Percentiles rank a stretch among this genome's conserved stretches.
Conservation (phyloP, 1,140 invertebrate genomes). For the Eueides isabella region DNA sequence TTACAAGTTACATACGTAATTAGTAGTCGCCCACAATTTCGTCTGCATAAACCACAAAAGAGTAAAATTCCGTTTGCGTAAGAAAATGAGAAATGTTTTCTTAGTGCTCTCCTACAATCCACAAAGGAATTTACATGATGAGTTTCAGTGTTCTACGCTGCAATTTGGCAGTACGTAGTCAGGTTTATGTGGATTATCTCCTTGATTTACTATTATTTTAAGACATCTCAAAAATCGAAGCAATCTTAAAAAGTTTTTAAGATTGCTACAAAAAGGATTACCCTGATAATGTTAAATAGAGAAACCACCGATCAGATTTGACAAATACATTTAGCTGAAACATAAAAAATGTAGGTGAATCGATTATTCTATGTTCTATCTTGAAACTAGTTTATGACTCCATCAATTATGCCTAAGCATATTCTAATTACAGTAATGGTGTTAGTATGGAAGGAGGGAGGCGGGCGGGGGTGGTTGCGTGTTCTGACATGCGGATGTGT, state of each 20-base stretch:
- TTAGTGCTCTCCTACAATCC: no score
- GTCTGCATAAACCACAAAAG: no score
- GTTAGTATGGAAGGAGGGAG: slow-evolving; percentile 41
- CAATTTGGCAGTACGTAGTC: background rate
- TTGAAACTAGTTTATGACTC: slow-evolving; percentile 56
- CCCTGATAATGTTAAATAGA: background rate
- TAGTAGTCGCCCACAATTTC: no score
- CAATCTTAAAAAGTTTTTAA: no score
- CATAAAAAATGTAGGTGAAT: slow-evolving; percentile 35
- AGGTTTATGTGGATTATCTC: background rate
- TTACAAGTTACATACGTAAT: background rate
- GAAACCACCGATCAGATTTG: background rate
- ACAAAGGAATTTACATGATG: no score
- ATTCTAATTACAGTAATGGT: slow-evolving; percentile 71
- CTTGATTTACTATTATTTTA: background rate
- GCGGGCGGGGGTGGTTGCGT: slow-evolving; percentile 40
- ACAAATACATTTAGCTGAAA: background rate
- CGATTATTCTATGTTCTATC: slow-evolving; percentile 35
- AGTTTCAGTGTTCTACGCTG: no score
- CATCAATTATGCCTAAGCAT: slow-evolving; percentile 56
- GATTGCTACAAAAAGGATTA: background rate
- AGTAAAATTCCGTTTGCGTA: no score
- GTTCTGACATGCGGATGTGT: slow-evolving; percentile 53
- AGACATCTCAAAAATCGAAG: no score
- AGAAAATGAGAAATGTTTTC: no score